Evolutionary conservation across 2,888 invertebrate genomes (phyloP).

Genomic region (Aleiodes alternator): DNA sequence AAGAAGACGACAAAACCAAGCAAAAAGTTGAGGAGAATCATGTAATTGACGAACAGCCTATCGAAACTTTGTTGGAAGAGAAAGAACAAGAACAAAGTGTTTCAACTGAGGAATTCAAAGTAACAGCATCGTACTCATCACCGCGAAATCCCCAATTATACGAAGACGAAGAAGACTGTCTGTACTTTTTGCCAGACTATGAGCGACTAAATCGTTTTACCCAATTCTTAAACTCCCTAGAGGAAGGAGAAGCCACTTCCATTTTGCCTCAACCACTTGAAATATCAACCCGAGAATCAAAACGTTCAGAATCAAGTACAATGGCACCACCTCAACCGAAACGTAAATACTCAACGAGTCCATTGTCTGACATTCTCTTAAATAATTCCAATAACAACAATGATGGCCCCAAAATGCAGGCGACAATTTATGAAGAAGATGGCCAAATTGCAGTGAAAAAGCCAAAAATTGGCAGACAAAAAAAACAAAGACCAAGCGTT

Average conservation of each 20-base stretch:
- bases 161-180: conserved; percentile 63
- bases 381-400: conserved; percentile 70
- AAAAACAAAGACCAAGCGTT: conserved; percentile 61
- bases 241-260: conserved; percentile 55
- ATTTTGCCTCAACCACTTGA: not conserved
- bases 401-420: conserved; percentile 58
- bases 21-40: conserved; percentile 16
- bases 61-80: not conserved
- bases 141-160: not conserved
- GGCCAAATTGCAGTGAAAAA: conserved; percentile 59
- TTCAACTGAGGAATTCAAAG: not conserved
- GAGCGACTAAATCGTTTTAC: conserved; percentile 62
- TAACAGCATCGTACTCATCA: not conserved
- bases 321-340: conserved; percentile 68
- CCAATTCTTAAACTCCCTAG: conserved; percentile 63
- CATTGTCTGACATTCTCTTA: conserved; percentile 65
- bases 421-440: conserved; percentile 56
- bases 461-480: conserved; percentile 65
- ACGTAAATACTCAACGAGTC: conserved; percentile 64
- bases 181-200: conserved; percentile 66
- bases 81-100: not conserved
- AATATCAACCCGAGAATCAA: not conserved
- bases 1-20: conserved; percentile 18
- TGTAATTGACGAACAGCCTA: not conserved
- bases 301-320: conserved; percentile 54